These are phyloP conservation scores for Caranx melampygus DNA, from an alignment of 2,113 vertebrate genomes.

Conservation along the genomic window DNA sequence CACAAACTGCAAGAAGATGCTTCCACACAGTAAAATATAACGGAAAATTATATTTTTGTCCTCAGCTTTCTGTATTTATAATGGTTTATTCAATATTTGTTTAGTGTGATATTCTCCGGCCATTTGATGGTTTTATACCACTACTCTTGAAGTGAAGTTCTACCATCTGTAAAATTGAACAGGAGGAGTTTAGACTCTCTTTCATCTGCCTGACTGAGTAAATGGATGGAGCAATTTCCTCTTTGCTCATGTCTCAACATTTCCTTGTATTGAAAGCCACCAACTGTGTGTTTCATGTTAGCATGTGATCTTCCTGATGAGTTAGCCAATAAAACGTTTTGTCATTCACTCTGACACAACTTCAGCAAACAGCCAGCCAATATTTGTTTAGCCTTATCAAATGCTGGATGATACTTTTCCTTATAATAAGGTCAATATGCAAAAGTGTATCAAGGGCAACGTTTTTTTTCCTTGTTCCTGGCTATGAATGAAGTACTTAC, in stretches of 20 bases:
- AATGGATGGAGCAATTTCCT: neutral
- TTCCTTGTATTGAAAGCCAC: conserved; percentile 19
- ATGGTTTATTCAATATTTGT: no score
- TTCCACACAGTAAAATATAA: neutral
- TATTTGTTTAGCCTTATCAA: neutral
- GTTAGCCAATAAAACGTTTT: conserved; percentile 21
- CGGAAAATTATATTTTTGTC: neutral
- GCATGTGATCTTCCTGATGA: no score
- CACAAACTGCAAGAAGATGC: neutral
- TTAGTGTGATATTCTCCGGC: neutral
- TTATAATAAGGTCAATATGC: neutral
- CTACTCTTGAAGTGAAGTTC: neutral
- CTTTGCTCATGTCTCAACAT: neutral
- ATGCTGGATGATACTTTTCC: neutral
- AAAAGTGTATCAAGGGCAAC: neutral
- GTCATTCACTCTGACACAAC: conserved; percentile 12
- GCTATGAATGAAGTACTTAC: no score
- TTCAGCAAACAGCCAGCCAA: neutral
- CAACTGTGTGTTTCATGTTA: neutral
- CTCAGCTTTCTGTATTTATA: neutral
- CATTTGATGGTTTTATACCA: neutral
- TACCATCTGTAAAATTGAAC: neutral
- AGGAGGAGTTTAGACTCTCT: neutral
- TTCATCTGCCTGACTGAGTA: neutral
- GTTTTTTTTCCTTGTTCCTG: neutral